These are phyloP conservation scores for Fistularia commersonii DNA, from an alignment of 2,797 vertebrate genomes.

Conservation along the genomic window DNA sequence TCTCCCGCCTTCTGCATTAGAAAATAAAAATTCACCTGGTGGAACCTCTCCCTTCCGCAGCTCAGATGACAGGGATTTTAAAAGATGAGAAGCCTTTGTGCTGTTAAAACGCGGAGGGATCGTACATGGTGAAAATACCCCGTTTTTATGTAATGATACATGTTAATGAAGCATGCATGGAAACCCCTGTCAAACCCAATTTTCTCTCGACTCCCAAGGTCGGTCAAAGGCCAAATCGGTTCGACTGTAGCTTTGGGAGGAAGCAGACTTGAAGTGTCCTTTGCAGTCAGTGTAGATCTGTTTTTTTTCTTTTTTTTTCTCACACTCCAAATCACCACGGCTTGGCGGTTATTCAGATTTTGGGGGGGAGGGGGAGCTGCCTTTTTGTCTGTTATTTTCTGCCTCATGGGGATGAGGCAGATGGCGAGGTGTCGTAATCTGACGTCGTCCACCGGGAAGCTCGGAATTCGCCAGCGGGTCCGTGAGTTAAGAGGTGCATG, in stretches of 20 bases:
- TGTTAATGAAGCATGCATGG: conserved; percentile 44
- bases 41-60: conserved; percentile 28
- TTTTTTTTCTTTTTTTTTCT: too few relatives aligned
- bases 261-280: conserved; percentile 47
- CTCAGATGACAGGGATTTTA: conserved; percentile 32
- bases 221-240: conserved; percentile 42
- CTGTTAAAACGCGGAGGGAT: too few relatives aligned
- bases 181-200: conserved; percentile 57
- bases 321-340: too few relatives aligned
- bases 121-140: conserved; percentile 35
- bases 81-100: too few relatives aligned
- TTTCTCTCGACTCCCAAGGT: conserved; percentile 46
- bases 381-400: conserved; percentile 25
- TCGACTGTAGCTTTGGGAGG: conserved; percentile 38
- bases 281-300: conserved; percentile 17
- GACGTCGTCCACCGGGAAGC: conserved; percentile 26
- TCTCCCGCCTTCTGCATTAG: not conserved
- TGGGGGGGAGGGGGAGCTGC: conserved; percentile 8
- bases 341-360: conserved; percentile 21
- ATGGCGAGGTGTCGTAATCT: conserved; percentile 41
- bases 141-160: conserved; percentile 58
- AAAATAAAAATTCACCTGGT: conserved; percentile 37
- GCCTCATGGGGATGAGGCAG: conserved; percentile 42
- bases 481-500: conserved; percentile 27
- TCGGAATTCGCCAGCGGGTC: conserved; percentile 30